These are phyloP conservation scores for Castor canadensis DNA, from an alignment of 2,113 vertebrate genomes.

Conservation along the genomic window DNA sequence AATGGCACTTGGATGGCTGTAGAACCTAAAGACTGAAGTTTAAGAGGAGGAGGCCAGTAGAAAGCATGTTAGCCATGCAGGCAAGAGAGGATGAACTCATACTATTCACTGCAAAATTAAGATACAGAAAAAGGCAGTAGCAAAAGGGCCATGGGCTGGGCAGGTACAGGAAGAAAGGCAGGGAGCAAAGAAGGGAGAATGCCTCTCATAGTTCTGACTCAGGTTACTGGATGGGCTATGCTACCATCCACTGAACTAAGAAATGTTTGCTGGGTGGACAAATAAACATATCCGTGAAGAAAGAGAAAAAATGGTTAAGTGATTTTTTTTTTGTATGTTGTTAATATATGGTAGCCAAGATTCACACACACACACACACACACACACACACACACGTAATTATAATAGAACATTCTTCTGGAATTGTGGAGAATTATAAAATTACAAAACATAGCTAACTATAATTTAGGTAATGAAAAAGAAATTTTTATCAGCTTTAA, in stretches of 20 bases:
- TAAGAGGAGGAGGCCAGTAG: not conserved
- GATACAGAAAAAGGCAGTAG: not conserved
- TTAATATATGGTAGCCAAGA: not conserved
- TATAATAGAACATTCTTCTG: not conserved
- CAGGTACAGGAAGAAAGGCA: fast-evolving
- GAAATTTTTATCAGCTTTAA: not conserved
- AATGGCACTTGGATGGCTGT: not conserved
- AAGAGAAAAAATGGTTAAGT: not conserved
- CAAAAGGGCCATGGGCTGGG: not conserved
- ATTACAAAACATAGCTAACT: not conserved
- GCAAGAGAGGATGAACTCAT: not conserved
- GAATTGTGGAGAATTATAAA: not conserved
- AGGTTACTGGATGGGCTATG: not conserved
- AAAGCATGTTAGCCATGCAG: too few species aligned
- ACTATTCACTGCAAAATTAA: too few species aligned
- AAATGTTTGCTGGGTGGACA: not conserved
- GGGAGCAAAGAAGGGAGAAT: not conserved
- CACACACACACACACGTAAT: too few species aligned
- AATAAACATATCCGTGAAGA: not conserved
- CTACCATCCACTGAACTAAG: not conserved
- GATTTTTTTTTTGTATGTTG: not conserved
- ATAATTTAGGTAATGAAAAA: not conserved
- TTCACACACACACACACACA: too few species aligned
- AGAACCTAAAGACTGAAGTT: not conserved
- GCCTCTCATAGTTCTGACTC: not conserved